Base-by-base conservation (phyloP, 2,113 vertebrate genomes). In the Xenotilapia flavipinnis region DNA sequence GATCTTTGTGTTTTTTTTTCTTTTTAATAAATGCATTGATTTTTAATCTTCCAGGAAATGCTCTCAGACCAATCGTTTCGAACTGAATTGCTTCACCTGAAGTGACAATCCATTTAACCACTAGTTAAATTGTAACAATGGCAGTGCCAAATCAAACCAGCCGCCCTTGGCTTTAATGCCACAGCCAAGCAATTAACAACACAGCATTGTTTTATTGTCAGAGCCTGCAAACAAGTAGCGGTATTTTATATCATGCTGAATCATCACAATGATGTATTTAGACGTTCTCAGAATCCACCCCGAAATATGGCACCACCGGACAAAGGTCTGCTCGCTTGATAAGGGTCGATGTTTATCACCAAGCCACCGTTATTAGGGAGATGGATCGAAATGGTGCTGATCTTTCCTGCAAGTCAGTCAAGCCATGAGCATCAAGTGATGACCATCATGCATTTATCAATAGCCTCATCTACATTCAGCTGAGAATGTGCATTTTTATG, bases 261-360 rank as follows among this genome's bases (percentile, higher is more conserved):
- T 96, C 96, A 95, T 96, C 95, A 96, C 91, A 94, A 91, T 91
- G 85, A 86, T 93, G 90, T 82, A 88, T 95, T 93, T 90, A 93
- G 90, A 83, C 92, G 90, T 88, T 88, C 81, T 89, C 75, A 90
- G 90, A 94, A 95, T 90, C 89, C 94, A 94, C 90, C 94, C 90
- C 90, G 93, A 91, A 95, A 95, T 87, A 95, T 89, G 94, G 96
- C 93, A 93, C 91, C 92, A 85, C 86, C 90, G 94, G 92, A 96
- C 94, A 95, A 95, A 95, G 94, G 95, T 96, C 94, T 94, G 90
- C 87, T 60, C 86, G 93, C 84, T 80, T 88, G 90, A 94, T 92
- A 70, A 92, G 90, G 93, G 94, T 94, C 90, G 91, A 93, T 95
- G 93, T 91, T 95, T 95, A 94, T 95, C 93, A 90, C 53, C 80